A percentile compares a stretch with the other conserved stretches of the same genome.
Evolutionary conservation across 1,140 invertebrate genomes (phyloP).

Genomic region (Agrypnia vestita): DNA sequence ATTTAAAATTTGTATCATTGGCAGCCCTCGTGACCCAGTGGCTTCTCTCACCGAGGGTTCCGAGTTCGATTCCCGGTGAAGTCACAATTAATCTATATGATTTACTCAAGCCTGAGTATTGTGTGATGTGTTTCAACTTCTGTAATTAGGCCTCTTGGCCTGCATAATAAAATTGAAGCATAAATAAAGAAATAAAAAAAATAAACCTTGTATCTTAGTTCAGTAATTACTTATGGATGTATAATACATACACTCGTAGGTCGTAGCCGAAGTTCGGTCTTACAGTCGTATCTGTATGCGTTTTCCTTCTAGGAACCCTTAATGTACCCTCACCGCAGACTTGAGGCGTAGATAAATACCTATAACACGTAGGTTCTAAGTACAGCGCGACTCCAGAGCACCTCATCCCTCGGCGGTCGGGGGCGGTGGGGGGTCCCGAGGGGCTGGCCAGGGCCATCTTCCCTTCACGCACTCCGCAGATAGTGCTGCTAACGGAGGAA

Average conservation of each 20-base stretch:
- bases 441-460: slow-evolving; percentile 56
- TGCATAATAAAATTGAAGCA: too few species aligned
- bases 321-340: slow-evolving; percentile 30
- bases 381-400: slow-evolving; percentile 56
- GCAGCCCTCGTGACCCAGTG: too few species aligned
- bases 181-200: too few species aligned
- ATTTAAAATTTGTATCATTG: too few species aligned
- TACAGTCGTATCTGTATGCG: not conserved
- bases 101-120: too few species aligned
- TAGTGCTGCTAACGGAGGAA: slow-evolving; percentile 57
- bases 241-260: not conserved
- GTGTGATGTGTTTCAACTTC: too few species aligned
- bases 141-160: too few species aligned
- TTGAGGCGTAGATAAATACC: slow-evolving; percentile 35
- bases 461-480: slow-evolving; percentile 58
- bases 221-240: not conserved
- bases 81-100: too few species aligned
- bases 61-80: too few species aligned
- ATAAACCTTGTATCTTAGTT: not conserved
- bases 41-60: too few species aligned
- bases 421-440: slow-evolving; percentile 38
- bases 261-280: not conserved
- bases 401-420: slow-evolving; percentile 47
- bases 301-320: slow-evolving; percentile 12
- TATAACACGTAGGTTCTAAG: slow-evolving; percentile 59